Evolutionary conservation across 2,797 vertebrate genomes (phyloP).

Genomic region (Myotis myotis): DNA sequence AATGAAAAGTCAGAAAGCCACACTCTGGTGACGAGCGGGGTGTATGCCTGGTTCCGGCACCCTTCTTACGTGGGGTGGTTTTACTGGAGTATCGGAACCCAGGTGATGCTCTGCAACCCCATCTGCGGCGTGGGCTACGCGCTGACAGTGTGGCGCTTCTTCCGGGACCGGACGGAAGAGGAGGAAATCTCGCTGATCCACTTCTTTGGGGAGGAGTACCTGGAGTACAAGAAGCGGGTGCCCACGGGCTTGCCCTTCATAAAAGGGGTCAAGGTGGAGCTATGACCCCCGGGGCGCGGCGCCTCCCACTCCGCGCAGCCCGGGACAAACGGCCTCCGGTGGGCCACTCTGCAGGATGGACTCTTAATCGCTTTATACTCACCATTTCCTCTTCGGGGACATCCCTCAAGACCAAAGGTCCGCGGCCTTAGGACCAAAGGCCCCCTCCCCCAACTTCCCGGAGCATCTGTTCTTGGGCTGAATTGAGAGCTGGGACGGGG

Average conservation of each 20-base stretch:
- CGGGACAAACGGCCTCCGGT: not conserved
- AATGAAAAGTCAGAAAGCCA: slow-evolving; percentile 97
- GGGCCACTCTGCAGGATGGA: not conserved
- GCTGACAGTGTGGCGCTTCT: slow-evolving; percentile 96
- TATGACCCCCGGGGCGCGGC: slow-evolving; percentile 74
- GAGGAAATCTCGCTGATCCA: slow-evolving; percentile 96
- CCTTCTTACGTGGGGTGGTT: slow-evolving; percentile 99
- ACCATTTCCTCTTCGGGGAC: slow-evolving; percentile 40
- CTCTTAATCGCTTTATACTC: slow-evolving; percentile 17
- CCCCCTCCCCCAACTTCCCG: not conserved
- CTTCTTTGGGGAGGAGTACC: slow-evolving; percentile 96
- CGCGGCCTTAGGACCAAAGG: too few species aligned
- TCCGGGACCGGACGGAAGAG: slow-evolving; percentile 96
- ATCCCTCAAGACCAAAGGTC: slow-evolving; percentile 60
- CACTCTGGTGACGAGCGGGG: slow-evolving; percentile 93
- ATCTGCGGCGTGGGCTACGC: slow-evolving; percentile 93
- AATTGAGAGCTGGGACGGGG: slow-evolving; percentile 28
- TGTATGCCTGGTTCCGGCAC: slow-evolving; percentile 95
- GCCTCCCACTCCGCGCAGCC: not conserved
- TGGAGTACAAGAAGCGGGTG: slow-evolving; percentile 94
- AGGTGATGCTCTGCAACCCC: slow-evolving; percentile 97
- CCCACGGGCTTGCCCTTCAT: slow-evolving; percentile 96
- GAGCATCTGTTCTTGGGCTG: slow-evolving; percentile 8
- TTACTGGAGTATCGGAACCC: slow-evolving; percentile 99
- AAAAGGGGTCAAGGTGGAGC: slow-evolving; percentile 91